Percentiles rank a stretch among this genome's conserved stretches.
Conservation (phyloP, 2,113 vertebrate species). For the Lophotis ruficrista region DNA sequence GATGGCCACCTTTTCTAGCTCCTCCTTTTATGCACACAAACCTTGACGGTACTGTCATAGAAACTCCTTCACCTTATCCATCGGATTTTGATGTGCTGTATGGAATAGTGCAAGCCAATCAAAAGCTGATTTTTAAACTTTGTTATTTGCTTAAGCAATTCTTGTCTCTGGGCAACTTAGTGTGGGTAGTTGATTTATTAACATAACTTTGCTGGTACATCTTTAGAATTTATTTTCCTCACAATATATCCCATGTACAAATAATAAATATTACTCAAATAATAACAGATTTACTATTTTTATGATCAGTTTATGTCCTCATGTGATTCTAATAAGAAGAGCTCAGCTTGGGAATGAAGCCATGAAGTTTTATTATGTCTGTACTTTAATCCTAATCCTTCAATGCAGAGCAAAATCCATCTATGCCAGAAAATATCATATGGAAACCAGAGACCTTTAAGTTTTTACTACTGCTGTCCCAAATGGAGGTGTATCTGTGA, state of each 20-base stretch:
- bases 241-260: not conserved
- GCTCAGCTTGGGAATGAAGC: slow-evolving; percentile 6
- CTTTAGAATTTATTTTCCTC: not conserved
- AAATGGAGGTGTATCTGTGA: not conserved
- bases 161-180: not conserved
- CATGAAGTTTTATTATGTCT: slow-evolving; percentile 26
- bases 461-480: slow-evolving; percentile 23
- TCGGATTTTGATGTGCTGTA: not conserved
- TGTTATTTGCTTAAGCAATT: not conserved
- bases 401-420: not conserved
- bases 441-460: slow-evolving; percentile 26
- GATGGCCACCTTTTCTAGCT: not conserved
- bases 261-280: slow-evolving; percentile 26
- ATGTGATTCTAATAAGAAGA: slow-evolving; percentile 46
- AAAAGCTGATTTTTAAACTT: not conserved
- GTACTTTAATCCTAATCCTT: slow-evolving; percentile 41
- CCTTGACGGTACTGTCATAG: not conserved
- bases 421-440: slow-evolving; percentile 16
- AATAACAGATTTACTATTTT: slow-evolving; percentile 38
- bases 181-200: not conserved
- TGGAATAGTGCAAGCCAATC: not conserved
- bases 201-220: not conserved
- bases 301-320: not conserved
- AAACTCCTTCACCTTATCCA: not conserved
- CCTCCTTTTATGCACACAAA: not conserved